phyloP scores from a whole-genome alignment of 2,888 invertebrate species.

The Linnaemya tessellans region DNA sequence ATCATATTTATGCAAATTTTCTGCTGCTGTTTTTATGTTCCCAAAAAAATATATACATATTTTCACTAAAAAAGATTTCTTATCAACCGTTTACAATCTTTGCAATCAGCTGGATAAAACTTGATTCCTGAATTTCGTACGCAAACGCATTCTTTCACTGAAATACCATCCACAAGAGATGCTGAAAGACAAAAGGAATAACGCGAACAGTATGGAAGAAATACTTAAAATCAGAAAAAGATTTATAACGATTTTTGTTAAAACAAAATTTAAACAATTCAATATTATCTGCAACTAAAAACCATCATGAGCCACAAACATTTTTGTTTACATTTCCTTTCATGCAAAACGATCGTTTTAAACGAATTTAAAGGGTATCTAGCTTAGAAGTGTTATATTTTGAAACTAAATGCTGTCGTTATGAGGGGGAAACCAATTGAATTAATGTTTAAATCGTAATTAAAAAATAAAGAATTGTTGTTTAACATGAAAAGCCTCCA shows the following conservation, averaged over 20 bases:
- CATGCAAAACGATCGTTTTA: slow-evolving; percentile 15
- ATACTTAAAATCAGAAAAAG: slow-evolving; percentile 65
- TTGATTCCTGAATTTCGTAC: slow-evolving; percentile 67
- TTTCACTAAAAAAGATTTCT: slow-evolving; percentile 61
- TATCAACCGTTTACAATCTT: slow-evolving; percentile 74
- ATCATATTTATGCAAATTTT: slow-evolving; percentile 73
- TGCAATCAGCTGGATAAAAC: slow-evolving; percentile 73
- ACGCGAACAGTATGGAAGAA: slow-evolving; percentile 12
- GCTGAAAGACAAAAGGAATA: slow-evolving; percentile 49
- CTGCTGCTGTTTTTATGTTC: slow-evolving; percentile 67
- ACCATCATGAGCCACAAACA: slow-evolving; percentile 43
- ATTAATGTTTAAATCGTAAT: too few species aligned
- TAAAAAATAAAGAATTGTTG: too few species aligned
- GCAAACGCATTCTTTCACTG: slow-evolving; percentile 66
- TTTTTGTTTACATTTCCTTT: slow-evolving; percentile 3
- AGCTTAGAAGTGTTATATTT: not conserved
- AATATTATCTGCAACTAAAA: slow-evolving; percentile 69
- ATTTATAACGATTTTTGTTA: slow-evolving; percentile 74
- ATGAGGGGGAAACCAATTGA: too few species aligned
- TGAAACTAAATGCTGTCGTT: not conserved
- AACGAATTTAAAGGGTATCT: slow-evolving; percentile 38
- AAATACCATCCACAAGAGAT: slow-evolving; percentile 58
- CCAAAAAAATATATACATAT: slow-evolving; percentile 53
- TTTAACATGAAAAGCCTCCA: too few species aligned
- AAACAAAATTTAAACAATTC: slow-evolving; percentile 73